A percentile compares a stretch with the other conserved stretches of the same genome.
Evolutionary conservation across 2,888 invertebrate genomes (phyloP).

Genomic region (Mechanitis messenoides): DNA sequence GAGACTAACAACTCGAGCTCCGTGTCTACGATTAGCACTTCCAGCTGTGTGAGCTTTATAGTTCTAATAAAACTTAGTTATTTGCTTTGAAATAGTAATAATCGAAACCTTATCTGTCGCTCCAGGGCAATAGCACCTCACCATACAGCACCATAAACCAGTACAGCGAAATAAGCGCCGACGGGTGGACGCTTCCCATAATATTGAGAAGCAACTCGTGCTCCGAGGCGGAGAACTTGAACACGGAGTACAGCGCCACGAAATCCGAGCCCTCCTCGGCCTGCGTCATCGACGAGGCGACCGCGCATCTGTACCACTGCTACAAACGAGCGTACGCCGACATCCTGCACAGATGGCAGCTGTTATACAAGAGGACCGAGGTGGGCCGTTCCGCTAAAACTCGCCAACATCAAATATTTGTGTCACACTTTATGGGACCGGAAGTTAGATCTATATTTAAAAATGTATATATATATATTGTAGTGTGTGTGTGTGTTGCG

Average conservation of each 20-base stretch:
- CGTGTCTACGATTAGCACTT: slow-evolving; percentile 73
- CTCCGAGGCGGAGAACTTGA: slow-evolving; percentile 88
- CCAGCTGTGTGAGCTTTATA: slow-evolving; percentile 58
- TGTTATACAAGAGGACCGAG: slow-evolving; percentile 86
- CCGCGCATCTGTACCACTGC: slow-evolving; percentile 82
- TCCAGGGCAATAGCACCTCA: slow-evolving; percentile 81
- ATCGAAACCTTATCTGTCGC: slow-evolving; percentile 4
- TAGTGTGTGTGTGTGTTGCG: neutral
- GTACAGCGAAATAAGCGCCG: slow-evolving; percentile 82
- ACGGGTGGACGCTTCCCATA: slow-evolving; percentile 85
- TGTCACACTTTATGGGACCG: too few relatives aligned
- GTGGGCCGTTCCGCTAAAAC: slow-evolving; percentile 48
- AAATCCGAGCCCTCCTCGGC: slow-evolving; percentile 55
- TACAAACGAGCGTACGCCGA: slow-evolving; percentile 93
- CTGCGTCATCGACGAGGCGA: slow-evolving; percentile 64
- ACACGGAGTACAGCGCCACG: slow-evolving; percentile 56
- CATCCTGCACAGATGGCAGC: slow-evolving; percentile 89
- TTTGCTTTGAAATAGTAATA: slow-evolving; percentile 11
- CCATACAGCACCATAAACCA: slow-evolving; percentile 93
- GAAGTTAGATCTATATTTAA: too few relatives aligned
- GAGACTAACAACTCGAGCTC: slow-evolving; percentile 71
- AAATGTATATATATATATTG: neutral
- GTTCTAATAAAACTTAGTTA: neutral
- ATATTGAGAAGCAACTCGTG: slow-evolving; percentile 89
- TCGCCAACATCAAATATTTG: too few relatives aligned